These are phyloP conservation scores for Tridacna crocea DNA, from an alignment of 2,888 invertebrate genomes.

Conservation along the genomic window DNA sequence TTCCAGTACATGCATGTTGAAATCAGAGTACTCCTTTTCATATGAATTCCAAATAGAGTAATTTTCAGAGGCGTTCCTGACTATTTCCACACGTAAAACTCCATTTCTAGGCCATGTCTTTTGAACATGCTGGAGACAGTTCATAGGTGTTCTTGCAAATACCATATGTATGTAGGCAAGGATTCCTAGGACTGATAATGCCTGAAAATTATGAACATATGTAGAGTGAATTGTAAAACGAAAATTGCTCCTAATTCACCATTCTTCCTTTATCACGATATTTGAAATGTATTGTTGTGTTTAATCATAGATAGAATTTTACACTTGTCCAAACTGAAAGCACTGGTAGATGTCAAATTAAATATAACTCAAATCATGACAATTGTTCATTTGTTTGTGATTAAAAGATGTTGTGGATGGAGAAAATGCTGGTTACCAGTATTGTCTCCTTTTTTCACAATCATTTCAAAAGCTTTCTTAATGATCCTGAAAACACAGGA, in stretches of 20 bases:
- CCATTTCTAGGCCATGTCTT: slow-evolving; percentile 98
- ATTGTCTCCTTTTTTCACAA: too few species aligned
- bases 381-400: too few species aligned
- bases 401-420: too few species aligned
- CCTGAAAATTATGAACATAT: slow-evolving; percentile 85
- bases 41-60: slow-evolving; percentile 93
- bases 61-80: slow-evolving; percentile 86
- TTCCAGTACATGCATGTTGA: slow-evolving; percentile 70
- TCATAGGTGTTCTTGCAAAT: slow-evolving; percentile 95
- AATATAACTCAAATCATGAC: too few species aligned
- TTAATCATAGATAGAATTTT: too few species aligned
- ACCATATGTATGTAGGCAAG: slow-evolving; percentile 97
- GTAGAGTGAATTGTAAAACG: neutral
- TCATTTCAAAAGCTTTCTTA: too few species aligned
- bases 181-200: slow-evolving; percentile 93
- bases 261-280: neutral
- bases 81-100: slow-evolving; percentile 95
- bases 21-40: slow-evolving; percentile 88
- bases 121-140: slow-evolving; percentile 93
- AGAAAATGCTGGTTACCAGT: too few species aligned
- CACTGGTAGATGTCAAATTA: too few species aligned
- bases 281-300: neutral
- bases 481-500: too few species aligned
- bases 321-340: too few species aligned
- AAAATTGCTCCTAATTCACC: neutral